Percentiles rank a stretch among this genome's conserved stretches.
Evolutionary conservation across 2,888 invertebrate genomes (phyloP).

Genomic region (Trichogramma dendrolimi): DNA sequence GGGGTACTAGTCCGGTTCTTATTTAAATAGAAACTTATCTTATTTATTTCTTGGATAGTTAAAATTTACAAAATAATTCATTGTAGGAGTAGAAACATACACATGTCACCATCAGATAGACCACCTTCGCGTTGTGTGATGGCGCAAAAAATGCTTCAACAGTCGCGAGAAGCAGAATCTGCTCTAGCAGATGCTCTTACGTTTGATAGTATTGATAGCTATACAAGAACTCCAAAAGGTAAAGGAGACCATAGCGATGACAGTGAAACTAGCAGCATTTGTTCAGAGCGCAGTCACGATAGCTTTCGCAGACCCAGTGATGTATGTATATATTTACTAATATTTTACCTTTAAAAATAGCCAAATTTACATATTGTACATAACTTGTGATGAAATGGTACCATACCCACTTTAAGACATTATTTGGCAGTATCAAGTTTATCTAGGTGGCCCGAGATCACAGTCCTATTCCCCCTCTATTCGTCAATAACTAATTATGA

Average conservation of each 20-base stretch:
- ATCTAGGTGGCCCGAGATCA: too few species aligned
- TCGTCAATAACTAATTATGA: too few species aligned
- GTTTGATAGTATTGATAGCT: constrained; percentile 47
- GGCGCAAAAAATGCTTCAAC: constrained; percentile 79
- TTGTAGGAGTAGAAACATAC: constrained; percentile 46
- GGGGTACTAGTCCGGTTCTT: background rate
- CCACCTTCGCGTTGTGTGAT: constrained; percentile 62
- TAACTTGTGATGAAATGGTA: background rate
- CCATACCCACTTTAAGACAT: too few species aligned
- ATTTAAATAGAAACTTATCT: constrained; percentile 6
- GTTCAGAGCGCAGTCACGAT: constrained; percentile 85
- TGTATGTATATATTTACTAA: constrained; percentile 57
- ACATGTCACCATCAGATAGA: constrained; percentile 54
- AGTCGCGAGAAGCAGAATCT: constrained; percentile 82
- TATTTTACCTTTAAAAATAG: background rate
- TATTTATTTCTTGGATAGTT: background rate
- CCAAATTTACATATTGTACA: background rate
- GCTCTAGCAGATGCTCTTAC: constrained; percentile 70
- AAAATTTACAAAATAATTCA: background rate
- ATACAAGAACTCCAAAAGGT: constrained; percentile 42
- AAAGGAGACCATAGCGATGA: constrained; percentile 73
- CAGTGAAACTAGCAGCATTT: constrained; percentile 92
- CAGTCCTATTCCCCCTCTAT: too few species aligned
- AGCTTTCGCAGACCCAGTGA: constrained; percentile 76
- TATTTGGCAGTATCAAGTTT: too few species aligned